These are phyloP conservation scores for Cephus rjabovi DNA, from an alignment of 2,888 invertebrate genomes.

Conservation along the genomic window DNA sequence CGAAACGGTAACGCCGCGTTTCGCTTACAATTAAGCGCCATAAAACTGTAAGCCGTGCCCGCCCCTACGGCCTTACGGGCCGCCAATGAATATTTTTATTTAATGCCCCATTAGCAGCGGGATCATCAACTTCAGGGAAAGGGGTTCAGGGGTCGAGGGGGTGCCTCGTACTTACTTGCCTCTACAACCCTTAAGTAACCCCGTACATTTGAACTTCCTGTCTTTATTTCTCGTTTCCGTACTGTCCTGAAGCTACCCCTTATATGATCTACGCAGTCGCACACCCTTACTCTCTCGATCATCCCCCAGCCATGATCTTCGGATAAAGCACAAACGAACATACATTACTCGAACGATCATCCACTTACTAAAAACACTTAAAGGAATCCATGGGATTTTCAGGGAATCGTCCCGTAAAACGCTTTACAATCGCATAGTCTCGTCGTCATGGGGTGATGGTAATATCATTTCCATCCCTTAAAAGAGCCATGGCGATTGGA, in stretches of 20 bases:
- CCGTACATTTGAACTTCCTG: not conserved
- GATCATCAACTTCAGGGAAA: not conserved
- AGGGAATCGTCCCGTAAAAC: not conserved
- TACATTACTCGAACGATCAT: not conserved
- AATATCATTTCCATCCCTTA: not conserved
- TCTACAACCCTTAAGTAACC: not conserved
- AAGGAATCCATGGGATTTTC: conserved; percentile 5
- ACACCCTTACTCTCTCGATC: not conserved
- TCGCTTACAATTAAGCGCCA: conserved; percentile 48
- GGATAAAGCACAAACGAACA: not conserved
- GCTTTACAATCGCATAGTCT: conserved; percentile 5
- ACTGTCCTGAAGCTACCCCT: not conserved
- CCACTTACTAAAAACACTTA: conserved; percentile 2
- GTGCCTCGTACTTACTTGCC: not conserved
- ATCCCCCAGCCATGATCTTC: not conserved
- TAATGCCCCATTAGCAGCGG: conserved; percentile 50
- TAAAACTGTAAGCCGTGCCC: conserved; percentile 43
- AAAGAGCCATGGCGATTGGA: not conserved
- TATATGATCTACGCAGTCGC: not conserved
- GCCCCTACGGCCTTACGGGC: conserved; percentile 18
- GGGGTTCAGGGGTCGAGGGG: not conserved
- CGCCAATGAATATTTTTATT: conserved; percentile 58
- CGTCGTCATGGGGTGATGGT: not conserved
- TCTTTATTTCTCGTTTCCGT: not conserved
- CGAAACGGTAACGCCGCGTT: conserved; percentile 42